Base-by-base conservation (phyloP, 35 echinoderm and acorn worm species). In the Anneissia japonica region DNA sequence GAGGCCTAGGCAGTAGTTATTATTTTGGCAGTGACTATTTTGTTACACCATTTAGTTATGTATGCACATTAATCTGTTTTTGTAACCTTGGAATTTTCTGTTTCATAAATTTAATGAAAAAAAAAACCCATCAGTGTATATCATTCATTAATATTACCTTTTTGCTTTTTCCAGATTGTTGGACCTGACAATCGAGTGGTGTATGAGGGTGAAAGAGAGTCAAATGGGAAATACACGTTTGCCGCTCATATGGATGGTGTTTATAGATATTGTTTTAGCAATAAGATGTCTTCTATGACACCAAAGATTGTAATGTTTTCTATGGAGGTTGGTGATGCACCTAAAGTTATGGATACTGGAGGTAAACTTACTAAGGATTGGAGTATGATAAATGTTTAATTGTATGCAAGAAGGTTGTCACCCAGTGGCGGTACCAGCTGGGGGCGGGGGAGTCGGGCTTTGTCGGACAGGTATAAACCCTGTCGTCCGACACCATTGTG, bases 221-320 rank as follows among this genome's bases (percentile, higher is more conserved):
- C 95, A 21, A 97, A 93, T 86, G 95, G 95, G 31, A 97, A 97
- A 74, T 97, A 97, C 86, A 97, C 91, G 30, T 97, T 97, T 88
- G 88, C 95, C 38, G 95, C 91, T 6, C 91, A 93, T 32, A 88
- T 97, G 87, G 92, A 91, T 82, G 95, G 95, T 30, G 72, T 86
- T 12, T 93, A 97, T 83, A 90, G 77, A 82, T 97, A 91, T 75
- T 97, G 95, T 89, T 97, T 97, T 38, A 97, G 95, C 43, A 97
- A 97, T 82, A 86, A 91, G 84, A 97, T 97, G 95, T 97, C 95
- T 34, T 93, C 88, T 7, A 97, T 97, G 91, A 97, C 95, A 34
- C 95, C 95, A 5, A 97, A 97, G 83, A 91, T 97, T 85, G 86
- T 97, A 28, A 97, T 97, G 95, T 97, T 97, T 75, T 97, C 95